These are phyloP conservation scores for Meda fulgida DNA, from an alignment of 2,797 vertebrate genomes.

Conservation along the genomic window DNA sequence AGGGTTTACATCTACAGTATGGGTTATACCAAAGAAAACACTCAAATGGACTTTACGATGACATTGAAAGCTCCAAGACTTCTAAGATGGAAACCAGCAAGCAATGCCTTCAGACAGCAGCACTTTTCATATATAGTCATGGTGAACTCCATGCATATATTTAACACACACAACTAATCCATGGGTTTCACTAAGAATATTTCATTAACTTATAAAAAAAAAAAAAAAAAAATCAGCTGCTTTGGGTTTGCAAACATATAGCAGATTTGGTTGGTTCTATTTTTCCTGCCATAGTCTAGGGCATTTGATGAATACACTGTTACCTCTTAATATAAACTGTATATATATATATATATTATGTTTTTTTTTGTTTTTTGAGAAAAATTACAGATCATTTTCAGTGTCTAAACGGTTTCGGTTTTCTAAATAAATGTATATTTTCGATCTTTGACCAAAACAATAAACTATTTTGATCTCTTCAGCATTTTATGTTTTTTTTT, in stretches of 20 bases:
- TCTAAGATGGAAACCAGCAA: background rate
- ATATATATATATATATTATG: background rate
- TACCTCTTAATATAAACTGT: background rate
- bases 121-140: constrained; percentile 14
- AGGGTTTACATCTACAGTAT: background rate
- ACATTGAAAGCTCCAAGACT: background rate
- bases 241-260: background rate
- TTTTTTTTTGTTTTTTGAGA: background rate
- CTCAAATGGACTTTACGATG: background rate
- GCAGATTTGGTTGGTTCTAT: background rate
- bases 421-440: constrained; percentile 41
- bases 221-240: background rate
- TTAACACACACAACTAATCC: constrained; percentile 4
- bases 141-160: background rate
- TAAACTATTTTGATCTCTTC: constrained; percentile 31
- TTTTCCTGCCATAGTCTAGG: background rate
- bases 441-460: constrained; percentile 22
- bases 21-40: constrained; percentile 33
- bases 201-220: background rate
- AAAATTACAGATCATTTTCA: background rate
- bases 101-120: background rate
- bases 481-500: background rate
- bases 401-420: background rate
- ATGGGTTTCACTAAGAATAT: background rate
- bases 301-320: background rate